Evolutionary conservation across 2,113 vertebrate species (phyloP).

Genomic region (Rallus limicola): DNA sequence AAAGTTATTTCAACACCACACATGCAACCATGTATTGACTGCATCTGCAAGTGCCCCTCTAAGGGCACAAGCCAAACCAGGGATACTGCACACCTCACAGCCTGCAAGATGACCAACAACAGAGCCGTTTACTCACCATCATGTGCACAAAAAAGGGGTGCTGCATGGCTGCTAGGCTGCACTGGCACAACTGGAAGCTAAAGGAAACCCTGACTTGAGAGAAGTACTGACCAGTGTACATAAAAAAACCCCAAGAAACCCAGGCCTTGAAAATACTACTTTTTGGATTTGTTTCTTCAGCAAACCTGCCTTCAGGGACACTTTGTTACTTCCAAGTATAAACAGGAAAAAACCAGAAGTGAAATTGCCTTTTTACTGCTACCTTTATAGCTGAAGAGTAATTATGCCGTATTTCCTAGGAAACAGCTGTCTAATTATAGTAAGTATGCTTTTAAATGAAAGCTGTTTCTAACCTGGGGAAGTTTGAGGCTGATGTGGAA

Average conservation of each 20-base stretch:
- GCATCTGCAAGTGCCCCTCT: rapidly evolving
- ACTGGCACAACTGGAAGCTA: neutral
- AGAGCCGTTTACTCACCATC: neutral
- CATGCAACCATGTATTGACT: neutral
- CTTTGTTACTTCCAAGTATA: neutral
- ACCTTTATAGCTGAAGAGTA: neutral
- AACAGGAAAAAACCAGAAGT: neutral
- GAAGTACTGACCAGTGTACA: neutral
- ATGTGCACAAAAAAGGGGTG: neutral
- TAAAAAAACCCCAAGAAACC: neutral
- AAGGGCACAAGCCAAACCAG: neutral
- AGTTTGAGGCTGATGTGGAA: neutral
- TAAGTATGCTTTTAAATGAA: neutral
- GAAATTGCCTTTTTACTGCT: neutral
- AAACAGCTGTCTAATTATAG: neutral
- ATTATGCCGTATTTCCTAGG: constrained; percentile 41
- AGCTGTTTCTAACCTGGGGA: neutral
- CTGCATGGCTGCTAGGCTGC: neutral
- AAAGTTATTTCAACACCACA: neutral
- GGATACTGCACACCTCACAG: neutral
- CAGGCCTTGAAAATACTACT: neutral
- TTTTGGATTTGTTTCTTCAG: neutral
- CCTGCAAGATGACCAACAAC: neutral
- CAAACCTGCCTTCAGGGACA: neutral
- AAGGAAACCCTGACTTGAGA: neutral